A percentile compares a stretch with the other conserved stretches of the same genome.
Conservation (phyloP, 2,888 invertebrate species). For the Acleris sparsana region DNA sequence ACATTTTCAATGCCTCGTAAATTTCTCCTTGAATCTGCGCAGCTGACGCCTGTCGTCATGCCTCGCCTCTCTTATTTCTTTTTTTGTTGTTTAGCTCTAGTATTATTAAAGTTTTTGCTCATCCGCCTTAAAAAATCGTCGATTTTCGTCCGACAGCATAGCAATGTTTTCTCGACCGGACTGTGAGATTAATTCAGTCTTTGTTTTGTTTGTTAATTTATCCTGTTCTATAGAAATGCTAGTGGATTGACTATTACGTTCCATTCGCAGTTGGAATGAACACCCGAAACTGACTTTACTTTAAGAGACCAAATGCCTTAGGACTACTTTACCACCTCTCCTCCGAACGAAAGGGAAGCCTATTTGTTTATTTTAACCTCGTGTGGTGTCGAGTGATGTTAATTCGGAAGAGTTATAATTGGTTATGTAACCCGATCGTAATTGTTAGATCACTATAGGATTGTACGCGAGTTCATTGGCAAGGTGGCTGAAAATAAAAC, state of each 20-base stretch:
- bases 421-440: constrained; percentile 26
- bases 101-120: constrained; percentile 15
- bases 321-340: too few species aligned
- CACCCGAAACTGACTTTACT: too few species aligned
- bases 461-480: constrained; percentile 53
- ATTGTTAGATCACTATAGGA: constrained; percentile 11
- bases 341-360: too few species aligned
- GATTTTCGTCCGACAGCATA: constrained; percentile 1
- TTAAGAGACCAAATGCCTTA: too few species aligned
- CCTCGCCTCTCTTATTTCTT: constrained; percentile 37
- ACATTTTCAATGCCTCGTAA: constrained; percentile 37
- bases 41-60: constrained; percentile 40
- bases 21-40: constrained; percentile 37
- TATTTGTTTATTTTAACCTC: too few species aligned
- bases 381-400: background rate
- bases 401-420: background rate
- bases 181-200: background rate
- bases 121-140: constrained; percentile 7
- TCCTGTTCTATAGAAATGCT: background rate
- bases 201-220: too few species aligned
- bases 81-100: constrained; percentile 17
- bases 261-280: too few species aligned
- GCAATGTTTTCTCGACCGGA: background rate
- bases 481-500: constrained; percentile 61
- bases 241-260: too few species aligned